These are phyloP conservation scores for Gortyna flavago DNA, from an alignment of 2,888 invertebrate genomes.

Conservation along the genomic window DNA sequence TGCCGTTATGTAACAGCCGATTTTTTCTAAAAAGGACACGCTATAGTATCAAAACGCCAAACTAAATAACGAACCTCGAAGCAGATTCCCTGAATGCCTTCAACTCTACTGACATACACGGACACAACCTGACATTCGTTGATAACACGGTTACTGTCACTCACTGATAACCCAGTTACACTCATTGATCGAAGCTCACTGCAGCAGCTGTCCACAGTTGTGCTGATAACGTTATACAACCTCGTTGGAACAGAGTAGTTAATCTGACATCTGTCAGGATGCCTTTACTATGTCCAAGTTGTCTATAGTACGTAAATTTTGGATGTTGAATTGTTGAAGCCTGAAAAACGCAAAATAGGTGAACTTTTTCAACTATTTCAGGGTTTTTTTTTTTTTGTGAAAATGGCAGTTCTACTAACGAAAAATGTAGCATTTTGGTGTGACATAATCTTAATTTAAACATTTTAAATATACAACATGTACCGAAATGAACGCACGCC, in stretches of 20 bases:
- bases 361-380: not conserved
- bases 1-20: not conserved
- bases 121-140: not conserved
- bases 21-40: not conserved
- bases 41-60: not conserved
- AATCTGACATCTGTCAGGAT: not conserved
- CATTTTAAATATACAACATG: not conserved
- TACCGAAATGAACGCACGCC: too few species aligned
- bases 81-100: not conserved
- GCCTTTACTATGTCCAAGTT: not conserved
- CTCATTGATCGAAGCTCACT: too few species aligned
- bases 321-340: not conserved
- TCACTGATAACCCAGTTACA: not conserved
- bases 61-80: not conserved
- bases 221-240: slow-evolving; percentile 1
- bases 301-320: not conserved
- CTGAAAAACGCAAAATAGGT: not conserved
- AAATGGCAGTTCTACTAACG: not conserved
- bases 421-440: not conserved
- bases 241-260: not conserved
- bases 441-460: not conserved
- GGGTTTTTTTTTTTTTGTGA: not conserved
- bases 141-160: not conserved
- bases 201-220: not conserved
- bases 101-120: not conserved